Evolutionary conservation across 2,888 invertebrate species (phyloP), one percentile per base, ranked within the genome.

Genomic region (Andrena chrysosceles): DNA sequence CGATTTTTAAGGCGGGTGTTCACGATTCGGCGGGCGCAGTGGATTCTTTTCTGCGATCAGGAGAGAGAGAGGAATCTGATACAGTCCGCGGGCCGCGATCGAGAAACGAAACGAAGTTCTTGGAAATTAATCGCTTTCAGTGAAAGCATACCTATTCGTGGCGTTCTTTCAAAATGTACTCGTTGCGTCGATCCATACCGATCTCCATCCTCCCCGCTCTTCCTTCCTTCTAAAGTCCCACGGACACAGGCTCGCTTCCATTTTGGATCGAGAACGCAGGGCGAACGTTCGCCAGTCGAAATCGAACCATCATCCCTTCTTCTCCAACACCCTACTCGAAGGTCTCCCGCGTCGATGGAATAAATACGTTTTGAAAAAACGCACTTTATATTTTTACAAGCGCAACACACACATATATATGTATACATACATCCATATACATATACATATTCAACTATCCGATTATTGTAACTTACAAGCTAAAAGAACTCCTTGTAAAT

Each of bases 141-240:
- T 91, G 91, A 91, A 91, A 91, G 91, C 91, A 90, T 89, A 79
- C 72, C 83, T 88, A 91, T 80, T 79, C 81, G 80, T 82, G 84
- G 86, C 87, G 87, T 90, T 89, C 85, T 90, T 90, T 87, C 85
- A 83, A 85, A 90, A 90, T 87, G 85, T 86, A 89, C 85, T 90
- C 84, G 86, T 90, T 87, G 85, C 86, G 80, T 85, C 89, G 87
- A 87, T 81, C 78, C 72, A 76, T 63, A 63, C 72, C 67, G 23
- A 13, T 33, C 26, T 48, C 73, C n/a, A 13, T 54, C 48, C 35
- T 33, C 31, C 26, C 13, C 23, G 29, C 33, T 42, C 23, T 13
- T 48, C 35, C 35, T n/a, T 54, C 26, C 8, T 33, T 26, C 33
- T 13, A 42, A 33, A 13, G 31, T 48, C 64, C 48, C 56, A 20